Evolutionary conservation across 2,113 vertebrate genomes (phyloP).

Genomic region (Psettodes erumei): DNA sequence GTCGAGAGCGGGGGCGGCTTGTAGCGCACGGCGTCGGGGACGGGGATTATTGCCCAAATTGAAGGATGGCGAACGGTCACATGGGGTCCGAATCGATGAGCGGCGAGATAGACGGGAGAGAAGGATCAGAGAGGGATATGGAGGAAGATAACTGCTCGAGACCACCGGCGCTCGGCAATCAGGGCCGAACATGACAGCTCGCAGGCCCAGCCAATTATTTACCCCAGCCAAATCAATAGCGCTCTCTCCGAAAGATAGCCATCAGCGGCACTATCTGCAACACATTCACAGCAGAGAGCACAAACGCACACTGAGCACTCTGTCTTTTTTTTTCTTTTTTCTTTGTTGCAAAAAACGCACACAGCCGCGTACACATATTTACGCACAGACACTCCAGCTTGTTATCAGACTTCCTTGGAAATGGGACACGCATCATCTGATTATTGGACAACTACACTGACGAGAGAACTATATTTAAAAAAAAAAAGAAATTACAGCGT

Average conservation of each 20-base stretch:
- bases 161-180: conserved; percentile 79
- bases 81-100: conserved; percentile 74
- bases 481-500: too few relatives aligned
- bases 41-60: conserved; percentile 70
- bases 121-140: conserved; percentile 77
- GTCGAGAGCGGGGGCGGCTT: conserved; percentile 43
- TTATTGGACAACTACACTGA: conserved; percentile 40
- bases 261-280: conserved; percentile 75
- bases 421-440: conserved; percentile 50
- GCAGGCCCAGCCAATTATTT: conserved; percentile 84
- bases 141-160: conserved; percentile 76
- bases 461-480: conserved; percentile 17
- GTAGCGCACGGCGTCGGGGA: conserved; percentile 41
- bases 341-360: conserved; percentile 11
- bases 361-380: conserved; percentile 3
- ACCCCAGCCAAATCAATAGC: conserved; percentile 83
- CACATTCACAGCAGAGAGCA: conserved; percentile 68
- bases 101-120: conserved; percentile 69
- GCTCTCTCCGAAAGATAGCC: conserved; percentile 77
- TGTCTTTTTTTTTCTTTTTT: conserved; percentile 45
- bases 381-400: conserved; percentile 33
- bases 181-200: conserved; percentile 83
- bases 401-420: conserved; percentile 51
- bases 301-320: conserved; percentile 59
- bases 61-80: conserved; percentile 64